Percentiles rank a stretch among this genome's conserved stretches.
Evolutionary conservation across 1,140 invertebrate species (phyloP).

Genomic region (Leguminivora glycinivorella): DNA sequence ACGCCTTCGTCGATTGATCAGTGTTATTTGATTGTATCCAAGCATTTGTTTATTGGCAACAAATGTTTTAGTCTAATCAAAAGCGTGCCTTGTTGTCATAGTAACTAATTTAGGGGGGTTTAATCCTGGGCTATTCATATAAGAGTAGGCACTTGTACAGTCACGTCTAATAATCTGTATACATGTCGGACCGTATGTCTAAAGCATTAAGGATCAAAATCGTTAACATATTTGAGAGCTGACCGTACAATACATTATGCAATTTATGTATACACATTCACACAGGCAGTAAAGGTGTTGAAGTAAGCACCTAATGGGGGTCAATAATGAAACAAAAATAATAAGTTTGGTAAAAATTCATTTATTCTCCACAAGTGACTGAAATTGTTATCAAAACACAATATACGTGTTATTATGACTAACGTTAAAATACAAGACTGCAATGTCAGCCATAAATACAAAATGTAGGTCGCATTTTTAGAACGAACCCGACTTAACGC

Average conservation of each 20-base stretch:
- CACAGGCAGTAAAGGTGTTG: neutral
- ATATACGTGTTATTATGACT: constrained; percentile 71
- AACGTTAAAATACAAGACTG: constrained; percentile 72
- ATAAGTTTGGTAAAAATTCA: constrained; percentile 72
- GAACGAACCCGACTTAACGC: too few species aligned
- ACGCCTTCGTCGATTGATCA: neutral
- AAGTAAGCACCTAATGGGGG: neutral
- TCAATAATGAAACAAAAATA: constrained; percentile 40
- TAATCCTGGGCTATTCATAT: too few species aligned
- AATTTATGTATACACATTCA: too few species aligned
- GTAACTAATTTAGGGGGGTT: neutral
- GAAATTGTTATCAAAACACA: constrained; percentile 77
- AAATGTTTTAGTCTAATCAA: neutral
- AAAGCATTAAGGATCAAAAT: too few species aligned
- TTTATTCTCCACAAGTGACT: constrained; percentile 77
- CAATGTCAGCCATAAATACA: constrained; percentile 70
- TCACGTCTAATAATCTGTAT: too few species aligned
- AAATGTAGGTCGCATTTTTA: too few species aligned
- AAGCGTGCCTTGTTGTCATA: neutral
- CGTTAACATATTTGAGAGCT: too few species aligned
- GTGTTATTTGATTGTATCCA: constrained; percentile 2
- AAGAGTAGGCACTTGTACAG: too few species aligned
- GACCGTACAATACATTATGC: too few species aligned
- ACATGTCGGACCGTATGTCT: too few species aligned
- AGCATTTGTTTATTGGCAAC: neutral